These are phyloP conservation scores for Macropus fuliginosus DNA, from an alignment of 2,797 vertebrate genomes.

Conservation along the genomic window DNA sequence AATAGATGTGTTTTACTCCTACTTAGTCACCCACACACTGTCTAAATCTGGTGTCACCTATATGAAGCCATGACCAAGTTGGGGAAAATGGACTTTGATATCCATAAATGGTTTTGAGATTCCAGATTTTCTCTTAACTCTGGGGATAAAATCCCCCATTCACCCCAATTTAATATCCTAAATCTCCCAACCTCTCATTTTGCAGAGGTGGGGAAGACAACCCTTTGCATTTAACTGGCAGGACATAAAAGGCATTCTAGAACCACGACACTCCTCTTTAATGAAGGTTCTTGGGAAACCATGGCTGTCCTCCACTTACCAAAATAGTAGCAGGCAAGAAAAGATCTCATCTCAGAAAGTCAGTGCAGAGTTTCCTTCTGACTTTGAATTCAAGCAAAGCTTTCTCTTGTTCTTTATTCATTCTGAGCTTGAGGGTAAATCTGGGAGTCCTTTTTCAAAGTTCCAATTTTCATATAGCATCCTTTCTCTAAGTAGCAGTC, in stretches of 20 bases:
- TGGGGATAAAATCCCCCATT: fast-evolving
- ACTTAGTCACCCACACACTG: slow-evolving; percentile 37
- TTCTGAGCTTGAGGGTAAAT: background rate
- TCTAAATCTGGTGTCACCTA: slow-evolving; percentile 59
- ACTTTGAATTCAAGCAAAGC: background rate
- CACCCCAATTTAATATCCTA: background rate
- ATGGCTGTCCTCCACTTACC: background rate
- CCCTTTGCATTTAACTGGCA: background rate
- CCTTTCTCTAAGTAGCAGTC: background rate
- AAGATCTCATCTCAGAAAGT: background rate
- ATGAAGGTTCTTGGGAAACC: background rate
- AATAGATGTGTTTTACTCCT: slow-evolving; percentile 61
- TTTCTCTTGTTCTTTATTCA: background rate
- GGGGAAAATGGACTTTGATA: background rate
- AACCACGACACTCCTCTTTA: background rate
- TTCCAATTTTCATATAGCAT: background rate
- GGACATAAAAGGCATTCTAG: background rate
- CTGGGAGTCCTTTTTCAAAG: background rate
- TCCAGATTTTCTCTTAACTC: background rate
- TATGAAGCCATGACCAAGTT: background rate
- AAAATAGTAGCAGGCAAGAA: background rate
- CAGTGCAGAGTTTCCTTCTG: background rate
- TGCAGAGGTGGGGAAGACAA: background rate
- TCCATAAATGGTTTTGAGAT: background rate
- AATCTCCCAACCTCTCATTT: background rate